phyloP scores from a whole-genome alignment of 2,113 vertebrate species.

The Macquaria ambigua region DNA sequence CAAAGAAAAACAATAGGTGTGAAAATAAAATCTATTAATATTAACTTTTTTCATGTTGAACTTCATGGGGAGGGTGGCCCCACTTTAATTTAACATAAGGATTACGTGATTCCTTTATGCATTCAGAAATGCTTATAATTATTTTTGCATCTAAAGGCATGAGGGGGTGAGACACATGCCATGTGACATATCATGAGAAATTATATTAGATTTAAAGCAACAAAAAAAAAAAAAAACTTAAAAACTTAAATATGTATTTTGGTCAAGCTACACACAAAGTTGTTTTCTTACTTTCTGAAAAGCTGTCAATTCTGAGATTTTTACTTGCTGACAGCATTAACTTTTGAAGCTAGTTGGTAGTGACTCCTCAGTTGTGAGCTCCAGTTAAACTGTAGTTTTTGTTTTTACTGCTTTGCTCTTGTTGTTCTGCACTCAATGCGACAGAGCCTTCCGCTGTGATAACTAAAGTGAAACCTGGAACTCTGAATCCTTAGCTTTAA shows the following conservation, averaged over 20 bases:
- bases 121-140: not conserved
- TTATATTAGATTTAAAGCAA: not conserved
- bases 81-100: not conserved
- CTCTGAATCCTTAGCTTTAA: slow-evolving; percentile 27
- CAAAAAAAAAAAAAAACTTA: not conserved
- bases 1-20: not conserved
- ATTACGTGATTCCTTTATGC: not conserved
- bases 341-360: slow-evolving; percentile 11
- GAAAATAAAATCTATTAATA: not conserved
- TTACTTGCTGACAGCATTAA: not conserved
- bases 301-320: slow-evolving; percentile 5
- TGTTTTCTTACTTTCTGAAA: not conserved
- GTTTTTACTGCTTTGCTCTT: slow-evolving; percentile 42
- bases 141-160: not conserved
- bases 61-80: not conserved
- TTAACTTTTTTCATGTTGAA: not conserved
- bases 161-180: not conserved
- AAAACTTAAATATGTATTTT: not conserved
- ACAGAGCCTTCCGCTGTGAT: slow-evolving; percentile 42
- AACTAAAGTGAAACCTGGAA: slow-evolving; percentile 35
- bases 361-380: slow-evolving; percentile 15
- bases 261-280: not conserved
- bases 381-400: slow-evolving; percentile 33
- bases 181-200: not conserved
- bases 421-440: slow-evolving; percentile 31